Evolutionary conservation across 1,140 invertebrate species (phyloP).

Genomic region (Drosophila kanapiae): DNA sequence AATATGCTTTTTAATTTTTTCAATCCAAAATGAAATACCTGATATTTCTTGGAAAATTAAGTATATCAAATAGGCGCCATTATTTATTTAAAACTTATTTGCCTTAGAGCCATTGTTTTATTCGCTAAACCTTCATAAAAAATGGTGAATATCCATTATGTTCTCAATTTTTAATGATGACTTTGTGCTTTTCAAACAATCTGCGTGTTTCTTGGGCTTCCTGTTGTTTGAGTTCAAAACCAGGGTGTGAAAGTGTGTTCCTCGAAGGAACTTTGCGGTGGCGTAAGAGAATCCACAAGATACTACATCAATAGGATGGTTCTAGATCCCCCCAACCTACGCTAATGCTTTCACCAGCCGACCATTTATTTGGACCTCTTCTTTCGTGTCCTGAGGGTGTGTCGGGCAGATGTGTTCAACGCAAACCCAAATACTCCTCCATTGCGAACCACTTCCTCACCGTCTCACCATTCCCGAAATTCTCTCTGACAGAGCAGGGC

Average conservation of each 20-base stretch:
- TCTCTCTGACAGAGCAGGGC: slow-evolving; percentile 19
- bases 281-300: slow-evolving; percentile 27
- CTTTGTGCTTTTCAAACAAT: slow-evolving; percentile 22
- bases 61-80: background rate
- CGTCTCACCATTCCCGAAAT: slow-evolving; percentile 10
- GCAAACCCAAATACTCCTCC: slow-evolving; percentile 29
- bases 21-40: background rate
- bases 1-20: too few relatives aligned
- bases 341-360: slow-evolving; percentile 9
- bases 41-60: background rate
- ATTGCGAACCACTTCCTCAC: background rate
- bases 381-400: slow-evolving; percentile 57
- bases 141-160: background rate
- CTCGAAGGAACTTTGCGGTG: slow-evolving; percentile 43
- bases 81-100: too few relatives aligned
- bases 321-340: slow-evolving; percentile 20
- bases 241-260: slow-evolving; percentile 46
- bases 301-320: slow-evolving; percentile 11
- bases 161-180: background rate
- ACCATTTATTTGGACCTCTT: slow-evolving; percentile 28
- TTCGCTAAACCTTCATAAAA: background rate
- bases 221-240: slow-evolving; percentile 31
- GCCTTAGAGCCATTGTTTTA: background rate
- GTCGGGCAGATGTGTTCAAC: slow-evolving; percentile 66
- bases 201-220: slow-evolving; percentile 41